These are phyloP conservation scores for Perizoma flavofasciatum DNA, from an alignment of 2,888 invertebrate genomes.

Conservation along the genomic window DNA sequence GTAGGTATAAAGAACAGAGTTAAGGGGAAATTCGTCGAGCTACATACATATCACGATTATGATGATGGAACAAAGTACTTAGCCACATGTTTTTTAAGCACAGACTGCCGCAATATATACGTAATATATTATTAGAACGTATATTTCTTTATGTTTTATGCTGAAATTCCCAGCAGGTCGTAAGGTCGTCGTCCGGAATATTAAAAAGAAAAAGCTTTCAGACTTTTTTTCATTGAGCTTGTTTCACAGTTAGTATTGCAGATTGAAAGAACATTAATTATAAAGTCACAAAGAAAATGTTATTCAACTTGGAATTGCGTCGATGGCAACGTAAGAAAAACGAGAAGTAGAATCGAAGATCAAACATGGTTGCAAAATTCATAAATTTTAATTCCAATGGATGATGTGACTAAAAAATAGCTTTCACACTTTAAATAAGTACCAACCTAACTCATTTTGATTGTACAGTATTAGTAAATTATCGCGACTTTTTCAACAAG, in stretches of 20 bases:
- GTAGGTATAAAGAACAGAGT: no score
- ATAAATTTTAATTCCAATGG: conserved; percentile 14
- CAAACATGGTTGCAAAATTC: conserved; percentile 17
- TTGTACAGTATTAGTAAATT: conserved; percentile 25
- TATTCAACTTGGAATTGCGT: conserved; percentile 12
- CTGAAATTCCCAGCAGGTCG: conserved; percentile 18
- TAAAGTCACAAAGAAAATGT: conserved; percentile 13
- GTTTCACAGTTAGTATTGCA: conserved; percentile 18
- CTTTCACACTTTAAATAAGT: conserved; percentile 18
- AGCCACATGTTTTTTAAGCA: no score
- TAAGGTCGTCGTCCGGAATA: conserved; percentile 27
- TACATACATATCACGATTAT: no score
- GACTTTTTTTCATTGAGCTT: conserved; percentile 23
- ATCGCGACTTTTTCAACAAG: conserved; percentile 17
- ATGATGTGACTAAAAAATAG: conserved; percentile 16
- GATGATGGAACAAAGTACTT: no score
- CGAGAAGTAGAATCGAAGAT: conserved; percentile 15
- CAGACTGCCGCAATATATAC: no score
- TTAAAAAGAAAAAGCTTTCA: conserved; percentile 32
- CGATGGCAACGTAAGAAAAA: conserved; percentile 3
- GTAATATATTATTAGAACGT: background rate
- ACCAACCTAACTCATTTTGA: conserved; percentile 11
- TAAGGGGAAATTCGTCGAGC: no score
- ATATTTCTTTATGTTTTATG: conserved; percentile 11
- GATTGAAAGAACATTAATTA: conserved; percentile 22